Evolutionary conservation across 2,888 invertebrate species (phyloP), one percentile per base, ranked within the genome.

Genomic region (Synanthedon formicaeformis): DNA sequence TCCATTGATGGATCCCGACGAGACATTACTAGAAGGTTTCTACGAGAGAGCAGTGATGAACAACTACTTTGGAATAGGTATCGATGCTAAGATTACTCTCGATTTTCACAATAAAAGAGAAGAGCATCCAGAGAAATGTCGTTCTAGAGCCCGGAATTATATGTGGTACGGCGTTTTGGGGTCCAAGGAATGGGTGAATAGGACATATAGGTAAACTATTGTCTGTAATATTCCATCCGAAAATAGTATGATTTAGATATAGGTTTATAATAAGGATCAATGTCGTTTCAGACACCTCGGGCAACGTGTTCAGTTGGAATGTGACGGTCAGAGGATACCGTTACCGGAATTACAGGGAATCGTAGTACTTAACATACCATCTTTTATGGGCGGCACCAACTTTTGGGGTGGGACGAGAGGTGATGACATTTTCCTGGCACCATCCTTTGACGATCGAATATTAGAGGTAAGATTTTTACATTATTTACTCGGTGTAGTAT

Each of bases 301-400:
- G 58, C 97, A 98, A 73, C 89, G 97, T 18, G 97, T 99, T 0
- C 96, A 97, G 63, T 78, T 98, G 18, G 98, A 98, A 79, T 98
- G 98, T 74, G 98, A 99, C 74, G 98, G 98, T 0, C 96, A 96
- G 71, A 89, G 96, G 60, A 98, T 99, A 63, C 98, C 98, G 0
- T 84, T 99, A 48, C 98, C 98, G 0, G 96, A 97, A 58, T 86
- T 99, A 34, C 98, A 98, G 81, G 98, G 98, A 48, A 98, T 98
- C 67, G 98, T 98, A 23, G 95, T 99, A 41, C 88, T 99, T 18
- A 99, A 99, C 84, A 99, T 99, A 78, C 87, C 71, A 57, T 97
- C 97, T 67, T 98, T 98, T 79, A 97, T 98, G 94, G 98, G 98
- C 4, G 99, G 99, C 50, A 97, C 97, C 40, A 98, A 98, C 81